These are phyloP conservation scores for Holacanthus passer DNA, from an alignment of 2,113 vertebrate species.

Conservation along the genomic window DNA sequence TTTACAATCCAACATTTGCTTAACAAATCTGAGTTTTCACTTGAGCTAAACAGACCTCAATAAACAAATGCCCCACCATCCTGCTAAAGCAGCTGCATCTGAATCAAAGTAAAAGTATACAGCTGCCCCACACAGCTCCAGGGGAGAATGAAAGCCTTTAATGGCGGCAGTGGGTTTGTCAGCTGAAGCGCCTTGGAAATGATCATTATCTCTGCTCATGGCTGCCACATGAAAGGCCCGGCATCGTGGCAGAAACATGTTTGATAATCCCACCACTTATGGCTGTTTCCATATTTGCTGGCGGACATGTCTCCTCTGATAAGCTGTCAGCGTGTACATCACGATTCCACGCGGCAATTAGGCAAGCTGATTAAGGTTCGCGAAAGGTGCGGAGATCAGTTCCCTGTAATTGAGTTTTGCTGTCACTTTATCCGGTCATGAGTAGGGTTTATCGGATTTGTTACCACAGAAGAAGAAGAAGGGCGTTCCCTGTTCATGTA, in stretches of 20 bases:
- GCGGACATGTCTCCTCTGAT: slow-evolving; percentile 44
- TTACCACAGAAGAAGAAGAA: background rate
- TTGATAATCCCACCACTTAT: slow-evolving; percentile 74
- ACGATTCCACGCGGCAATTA: slow-evolving; percentile 44
- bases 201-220: slow-evolving; percentile 69
- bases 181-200: slow-evolving; percentile 59
- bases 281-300: slow-evolving; percentile 61
- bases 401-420: slow-evolving; percentile 25
- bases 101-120: slow-evolving; percentile 60
- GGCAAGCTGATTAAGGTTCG: slow-evolving; percentile 43
- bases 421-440: background rate
- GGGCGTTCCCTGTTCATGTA: background rate
- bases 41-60: slow-evolving; percentile 7
- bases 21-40: slow-evolving; percentile 32
- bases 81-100: slow-evolving; percentile 19
- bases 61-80: slow-evolving; percentile 37
- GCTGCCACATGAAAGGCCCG: slow-evolving; percentile 62
- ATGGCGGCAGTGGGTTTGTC: slow-evolving; percentile 57
- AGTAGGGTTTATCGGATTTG: slow-evolving; percentile 1
- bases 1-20: slow-evolving; percentile 17
- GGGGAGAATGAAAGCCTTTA: slow-evolving; percentile 59
- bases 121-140: slow-evolving; percentile 39
- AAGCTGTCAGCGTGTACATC: slow-evolving; percentile 29
- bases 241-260: slow-evolving; percentile 49
- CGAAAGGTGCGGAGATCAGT: background rate